Conservation (phyloP, 2,888 invertebrate species). For the Athalia rosae region DNA sequence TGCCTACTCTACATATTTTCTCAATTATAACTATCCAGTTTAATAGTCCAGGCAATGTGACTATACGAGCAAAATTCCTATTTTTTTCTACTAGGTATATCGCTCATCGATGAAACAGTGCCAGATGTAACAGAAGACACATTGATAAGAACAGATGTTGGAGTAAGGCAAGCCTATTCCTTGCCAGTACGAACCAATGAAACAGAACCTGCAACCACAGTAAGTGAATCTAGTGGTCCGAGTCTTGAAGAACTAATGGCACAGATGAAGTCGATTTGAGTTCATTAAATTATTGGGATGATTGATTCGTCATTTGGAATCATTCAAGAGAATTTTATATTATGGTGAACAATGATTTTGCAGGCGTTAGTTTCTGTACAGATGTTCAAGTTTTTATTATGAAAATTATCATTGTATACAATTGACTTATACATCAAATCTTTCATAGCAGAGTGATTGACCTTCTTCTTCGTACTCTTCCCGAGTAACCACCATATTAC, state of each 20-base stretch:
- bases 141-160: conserved; percentile 63
- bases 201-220: conserved; percentile 73
- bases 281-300: not conserved
- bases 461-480: conserved; percentile 95
- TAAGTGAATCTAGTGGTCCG: conserved; percentile 75
- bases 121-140: conserved; percentile 73
- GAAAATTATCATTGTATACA: conserved; percentile 5
- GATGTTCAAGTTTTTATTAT: conserved; percentile 12
- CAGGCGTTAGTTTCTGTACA: conserved; percentile 16
- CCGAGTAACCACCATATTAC: conserved; percentile 83
- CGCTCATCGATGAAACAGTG: conserved; percentile 84
- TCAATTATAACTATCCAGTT: too few species aligned
- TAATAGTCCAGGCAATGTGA: too few species aligned
- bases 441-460: conserved; percentile 76
- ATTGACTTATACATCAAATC: conserved; percentile 73
- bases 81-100: conserved; percentile 75
- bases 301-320: not conserved
- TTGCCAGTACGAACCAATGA: conserved; percentile 76
- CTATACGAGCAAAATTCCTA: not conserved
- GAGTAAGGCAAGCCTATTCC: conserved; percentile 82
- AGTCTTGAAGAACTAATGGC: conserved; percentile 94
- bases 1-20: too few species aligned
- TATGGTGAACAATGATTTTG: not conserved
- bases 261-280: conserved; percentile 91
- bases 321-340: not conserved